Conservation (phyloP, 2,797 vertebrate species). For the Discoglossus pictus region DNA sequence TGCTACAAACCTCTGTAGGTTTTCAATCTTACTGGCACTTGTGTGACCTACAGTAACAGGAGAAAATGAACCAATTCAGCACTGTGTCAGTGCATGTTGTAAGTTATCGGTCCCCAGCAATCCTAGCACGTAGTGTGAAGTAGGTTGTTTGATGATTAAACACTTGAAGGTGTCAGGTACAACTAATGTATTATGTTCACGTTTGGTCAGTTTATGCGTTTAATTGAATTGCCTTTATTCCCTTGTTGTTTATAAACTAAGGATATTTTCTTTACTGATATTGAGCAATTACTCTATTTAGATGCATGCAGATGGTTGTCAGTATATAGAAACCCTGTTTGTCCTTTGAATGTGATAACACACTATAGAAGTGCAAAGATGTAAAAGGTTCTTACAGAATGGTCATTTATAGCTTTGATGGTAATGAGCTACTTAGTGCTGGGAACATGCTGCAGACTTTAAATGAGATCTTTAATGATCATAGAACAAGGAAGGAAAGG, state of each 20-base stretch:
- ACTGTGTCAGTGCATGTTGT: conserved; percentile 32
- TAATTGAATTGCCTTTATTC: no score
- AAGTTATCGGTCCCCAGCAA: conserved; percentile 35
- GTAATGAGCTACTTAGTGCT: background rate
- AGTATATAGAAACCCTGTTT: no score
- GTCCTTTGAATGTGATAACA: background rate
- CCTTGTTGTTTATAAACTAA: no score
- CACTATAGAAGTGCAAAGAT: background rate
- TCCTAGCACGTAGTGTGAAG: background rate
- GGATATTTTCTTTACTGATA: no score
- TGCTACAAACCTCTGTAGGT: conserved; percentile 37
- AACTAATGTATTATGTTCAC: background rate
- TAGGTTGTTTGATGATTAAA: conserved; percentile 8
- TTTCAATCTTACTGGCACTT: conserved; percentile 44
- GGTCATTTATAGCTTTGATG: background rate
- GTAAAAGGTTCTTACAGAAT: background rate
- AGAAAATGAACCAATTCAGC: conserved; percentile 46
- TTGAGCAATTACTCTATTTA: no score
- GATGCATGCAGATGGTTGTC: no score
- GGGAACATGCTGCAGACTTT: background rate
- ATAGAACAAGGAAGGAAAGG: background rate
- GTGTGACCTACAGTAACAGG: conserved; percentile 34
- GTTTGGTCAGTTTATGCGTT: background rate
- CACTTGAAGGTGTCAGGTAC: background rate
- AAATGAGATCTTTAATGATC: background rate